A percentile compares a stretch with the other conserved stretches of the same genome.
Conservation (phyloP, 64 coral and sea anemone species). For the Orbicella faveolata region DNA sequence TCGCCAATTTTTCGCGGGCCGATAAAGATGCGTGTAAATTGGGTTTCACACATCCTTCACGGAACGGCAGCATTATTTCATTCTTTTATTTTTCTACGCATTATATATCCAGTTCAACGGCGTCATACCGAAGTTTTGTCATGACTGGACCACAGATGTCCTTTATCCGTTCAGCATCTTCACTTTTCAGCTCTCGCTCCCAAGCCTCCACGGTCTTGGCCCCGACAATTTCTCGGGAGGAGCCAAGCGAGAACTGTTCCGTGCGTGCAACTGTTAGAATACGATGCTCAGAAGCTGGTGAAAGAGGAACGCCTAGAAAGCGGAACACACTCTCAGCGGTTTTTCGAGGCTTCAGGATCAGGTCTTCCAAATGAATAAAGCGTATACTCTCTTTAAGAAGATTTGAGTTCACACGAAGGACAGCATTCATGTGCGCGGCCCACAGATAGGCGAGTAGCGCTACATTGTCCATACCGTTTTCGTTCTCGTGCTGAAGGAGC, state of each 20-base stretch:
- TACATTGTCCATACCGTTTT: conserved; percentile 4
- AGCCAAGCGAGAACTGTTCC: conserved; percentile 41
- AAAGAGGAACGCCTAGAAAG: conserved; percentile 65
- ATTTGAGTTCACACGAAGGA: conserved; percentile 7
- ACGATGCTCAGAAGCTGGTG: conserved; percentile 61
- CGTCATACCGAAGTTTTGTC: conserved; percentile 18
- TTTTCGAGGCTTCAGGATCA: conserved; percentile 57
- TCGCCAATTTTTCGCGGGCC: too few species aligned
- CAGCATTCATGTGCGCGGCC: conserved; percentile 50
- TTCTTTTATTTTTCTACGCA: background rate
- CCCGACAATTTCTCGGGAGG: conserved; percentile 56
- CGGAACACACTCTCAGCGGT: conserved; percentile 55
- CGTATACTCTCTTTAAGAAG: conserved; percentile 28
- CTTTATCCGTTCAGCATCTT: background rate
- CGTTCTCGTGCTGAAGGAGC: conserved; percentile 9
- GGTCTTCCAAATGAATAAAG: conserved; percentile 75
- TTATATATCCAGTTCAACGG: background rate
- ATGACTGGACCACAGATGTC: conserved; percentile 6
- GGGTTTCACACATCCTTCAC: background rate
- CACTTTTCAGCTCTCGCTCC: background rate
- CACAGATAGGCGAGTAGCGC: conserved; percentile 78
- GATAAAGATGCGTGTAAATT: too few species aligned
- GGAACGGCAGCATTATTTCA: background rate
- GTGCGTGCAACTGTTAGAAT: conserved; percentile 51
- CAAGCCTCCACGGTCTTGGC: background rate